Conservation (phyloP, 2,888 invertebrate genomes). For the Pyrrhia umbra region DNA sequence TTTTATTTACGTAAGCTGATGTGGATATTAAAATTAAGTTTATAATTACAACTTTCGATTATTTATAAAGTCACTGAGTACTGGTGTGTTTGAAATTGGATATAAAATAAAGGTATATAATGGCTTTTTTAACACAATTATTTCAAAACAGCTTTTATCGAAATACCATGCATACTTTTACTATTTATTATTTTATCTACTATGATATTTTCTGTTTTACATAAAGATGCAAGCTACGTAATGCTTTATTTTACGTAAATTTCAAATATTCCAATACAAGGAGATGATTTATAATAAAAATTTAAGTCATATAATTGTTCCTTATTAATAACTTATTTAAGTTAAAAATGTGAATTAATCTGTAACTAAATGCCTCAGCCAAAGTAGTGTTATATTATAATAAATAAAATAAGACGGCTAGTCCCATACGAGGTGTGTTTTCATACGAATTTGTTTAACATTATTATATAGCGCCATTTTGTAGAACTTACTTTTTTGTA, state of each 20-base stretch:
- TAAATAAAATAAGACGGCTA: conserved; percentile 45
- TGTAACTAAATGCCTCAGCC: conserved; percentile 35
- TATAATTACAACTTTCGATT: not conserved
- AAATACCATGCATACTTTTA: too few relatives aligned
- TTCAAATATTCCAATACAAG: conserved; percentile 5
- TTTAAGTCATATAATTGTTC: conserved; percentile 48
- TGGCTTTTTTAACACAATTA: too few relatives aligned
- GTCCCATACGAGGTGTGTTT: conserved; percentile 48
- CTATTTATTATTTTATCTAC: too few relatives aligned
- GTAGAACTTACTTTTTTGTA: not conserved
- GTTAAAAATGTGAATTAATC: conserved; percentile 27
- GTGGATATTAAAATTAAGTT: not conserved
- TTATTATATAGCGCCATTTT: not conserved
- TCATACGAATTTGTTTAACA: conserved; percentile 25
- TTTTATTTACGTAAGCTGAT: conserved; percentile 2
- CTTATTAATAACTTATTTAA: conserved; percentile 51
- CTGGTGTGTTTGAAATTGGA: conserved; percentile 19
- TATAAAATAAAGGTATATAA: not conserved
- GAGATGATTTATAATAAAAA: not conserved
- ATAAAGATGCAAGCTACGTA: too few relatives aligned
- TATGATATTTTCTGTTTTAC: too few relatives aligned
- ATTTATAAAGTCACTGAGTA: conserved; percentile 3
- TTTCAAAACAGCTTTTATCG: not conserved
- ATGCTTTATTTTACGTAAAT: not conserved
- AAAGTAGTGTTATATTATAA: conserved; percentile 52